Evolutionary conservation across 2,113 vertebrate species (phyloP).

Genomic region (Centrocercus urophasianus): DNA sequence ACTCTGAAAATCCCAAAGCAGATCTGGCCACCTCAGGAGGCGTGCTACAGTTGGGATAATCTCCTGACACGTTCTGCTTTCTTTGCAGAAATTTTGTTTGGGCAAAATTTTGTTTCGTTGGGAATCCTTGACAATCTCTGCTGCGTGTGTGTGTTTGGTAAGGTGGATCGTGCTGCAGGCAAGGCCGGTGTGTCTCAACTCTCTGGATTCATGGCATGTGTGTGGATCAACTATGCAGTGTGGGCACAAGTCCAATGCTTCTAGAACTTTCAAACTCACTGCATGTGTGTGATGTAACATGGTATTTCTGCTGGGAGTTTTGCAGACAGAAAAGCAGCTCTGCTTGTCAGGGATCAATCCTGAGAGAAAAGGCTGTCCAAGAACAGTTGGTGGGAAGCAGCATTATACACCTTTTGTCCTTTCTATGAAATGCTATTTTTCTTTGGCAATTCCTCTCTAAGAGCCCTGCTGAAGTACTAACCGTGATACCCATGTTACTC

Average conservation of each 20-base stretch:
- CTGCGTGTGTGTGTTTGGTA: accelerated
- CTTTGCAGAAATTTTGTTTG: background rate
- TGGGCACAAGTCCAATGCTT: background rate
- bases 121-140: background rate
- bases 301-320: background rate
- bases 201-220: background rate
- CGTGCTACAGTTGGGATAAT: background rate
- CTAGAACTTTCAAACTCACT: background rate
- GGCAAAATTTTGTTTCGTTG: background rate
- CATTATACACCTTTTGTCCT: background rate
- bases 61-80: background rate
- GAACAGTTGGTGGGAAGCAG: background rate
- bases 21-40: background rate
- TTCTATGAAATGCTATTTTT: background rate
- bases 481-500: accelerated
- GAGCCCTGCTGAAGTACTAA: background rate
- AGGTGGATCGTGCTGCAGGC: background rate
- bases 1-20: background rate
- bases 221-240: no score
- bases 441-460: background rate
- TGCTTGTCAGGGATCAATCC: background rate
- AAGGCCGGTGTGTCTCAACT: background rate
- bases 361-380: background rate
- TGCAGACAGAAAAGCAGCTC: background rate
- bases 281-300: background rate